A percentile compares a stretch with the other conserved stretches of the same genome.
Conservation (phyloP, 1,140 invertebrate genomes). For the Asbolus verrucosus region DNA sequence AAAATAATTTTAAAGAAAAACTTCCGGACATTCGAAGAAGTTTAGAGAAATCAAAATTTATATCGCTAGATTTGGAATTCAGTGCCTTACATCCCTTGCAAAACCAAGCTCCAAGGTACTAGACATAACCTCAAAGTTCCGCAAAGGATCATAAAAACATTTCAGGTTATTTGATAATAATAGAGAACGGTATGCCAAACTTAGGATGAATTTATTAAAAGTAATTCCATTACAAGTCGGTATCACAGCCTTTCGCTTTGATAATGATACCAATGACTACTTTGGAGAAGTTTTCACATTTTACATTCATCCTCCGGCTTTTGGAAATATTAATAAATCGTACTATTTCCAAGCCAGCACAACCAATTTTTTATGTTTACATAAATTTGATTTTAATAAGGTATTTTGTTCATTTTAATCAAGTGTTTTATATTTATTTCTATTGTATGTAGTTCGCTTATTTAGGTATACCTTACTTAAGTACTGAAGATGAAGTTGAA, state of each 20-base stretch:
- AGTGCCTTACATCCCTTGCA: slow-evolving; percentile 58
- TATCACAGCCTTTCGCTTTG: slow-evolving; percentile 72
- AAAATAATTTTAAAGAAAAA: slow-evolving; percentile 56
- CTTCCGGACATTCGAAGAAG: slow-evolving; percentile 54
- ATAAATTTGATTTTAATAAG: slow-evolving; percentile 83
- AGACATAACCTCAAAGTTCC: slow-evolving; percentile 10
- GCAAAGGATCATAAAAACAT: slow-evolving; percentile 57
- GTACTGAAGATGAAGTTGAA: slow-evolving; percentile 68
- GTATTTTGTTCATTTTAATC: slow-evolving; percentile 64
- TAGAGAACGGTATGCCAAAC: slow-evolving; percentile 72
- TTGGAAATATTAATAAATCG: slow-evolving; percentile 70
- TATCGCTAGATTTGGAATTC: slow-evolving; percentile 61
- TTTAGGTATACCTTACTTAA: slow-evolving; percentile 76
- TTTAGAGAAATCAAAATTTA: slow-evolving; percentile 57
- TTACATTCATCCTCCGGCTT: slow-evolving; percentile 74
- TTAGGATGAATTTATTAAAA: slow-evolving; percentile 69
- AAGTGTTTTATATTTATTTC: slow-evolving; percentile 30
- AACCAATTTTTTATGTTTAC: slow-evolving; percentile 72
- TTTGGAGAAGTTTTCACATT: slow-evolving; percentile 74
- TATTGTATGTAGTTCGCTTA: slow-evolving; percentile 72
- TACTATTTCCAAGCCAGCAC: slow-evolving; percentile 74
- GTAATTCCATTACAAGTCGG: slow-evolving; percentile 76
- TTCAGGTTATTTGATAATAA: slow-evolving; percentile 79
- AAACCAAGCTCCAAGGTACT: slow-evolving; percentile 56
- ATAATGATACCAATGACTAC: slow-evolving; percentile 70